Base-by-base conservation (phyloP, 2,888 invertebrate species). In the Sminthurinus aureus region DNA sequence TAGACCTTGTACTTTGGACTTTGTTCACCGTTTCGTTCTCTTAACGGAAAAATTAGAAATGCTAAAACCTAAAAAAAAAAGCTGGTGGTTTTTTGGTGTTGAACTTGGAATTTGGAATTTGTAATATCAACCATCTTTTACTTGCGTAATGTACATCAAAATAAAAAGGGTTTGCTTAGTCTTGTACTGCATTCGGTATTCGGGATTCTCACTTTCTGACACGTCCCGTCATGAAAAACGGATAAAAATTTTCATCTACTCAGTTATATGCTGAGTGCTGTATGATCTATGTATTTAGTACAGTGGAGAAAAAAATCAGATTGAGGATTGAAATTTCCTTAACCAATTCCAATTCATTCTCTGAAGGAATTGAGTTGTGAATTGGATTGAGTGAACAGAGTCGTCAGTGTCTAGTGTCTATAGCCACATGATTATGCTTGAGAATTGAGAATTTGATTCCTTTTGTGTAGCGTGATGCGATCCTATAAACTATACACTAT, bases 381-480 rank as follows among this genome's bases (percentile, higher is more conserved):
- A 69, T 69, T 69, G 69, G n/a, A 2, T n/a, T 22, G 22, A 64
- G 64, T 4, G 64, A 64, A 64, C 18, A 64, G 64, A 64, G n/a
- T 64, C 20, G n/a, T 22, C 67, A 67, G 67, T 67, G 67, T 67
- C 67, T 67, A 66, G 79, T 74, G 50, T 66, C 71, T 83, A 83
- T 83, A 66, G 83, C 73, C 51, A 79, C 66, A 71, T 74, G 79
- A 79, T 79, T 79, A 83, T 83, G 79, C 83, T 81, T 80, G 81
- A 85, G 84, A 86, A 85, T 81, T 80, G 81, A 85, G 84, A 86
- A 85, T 85, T 84, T 85, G 86, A 86, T 85, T 86, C 85, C 84
- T 79, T 84, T 86, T 86, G 84, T 85, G 80, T 18, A 24, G 77
- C 66, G 73, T 78, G 78, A 52, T 78, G 38, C 8, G 71, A 24